These are phyloP conservation scores for Spisula subtruncata DNA, from an alignment of 2,888 invertebrate genomes.

Conservation along the genomic window DNA sequence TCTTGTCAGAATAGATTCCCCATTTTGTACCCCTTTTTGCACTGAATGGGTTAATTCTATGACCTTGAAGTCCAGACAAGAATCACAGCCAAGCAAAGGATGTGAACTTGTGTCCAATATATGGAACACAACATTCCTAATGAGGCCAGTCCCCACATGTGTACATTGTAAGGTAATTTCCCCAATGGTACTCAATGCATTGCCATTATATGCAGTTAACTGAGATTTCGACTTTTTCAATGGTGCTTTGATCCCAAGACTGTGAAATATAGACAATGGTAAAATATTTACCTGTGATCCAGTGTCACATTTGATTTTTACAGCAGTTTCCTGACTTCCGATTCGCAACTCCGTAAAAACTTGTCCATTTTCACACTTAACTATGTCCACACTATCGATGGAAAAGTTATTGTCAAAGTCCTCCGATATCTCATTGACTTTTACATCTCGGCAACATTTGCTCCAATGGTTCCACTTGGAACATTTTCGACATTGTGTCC, in stretches of 20 bases:
- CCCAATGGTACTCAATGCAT: neutral
- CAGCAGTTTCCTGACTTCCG: neutral
- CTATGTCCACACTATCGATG: neutral
- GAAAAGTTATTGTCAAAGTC: neutral
- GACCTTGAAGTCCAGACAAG: neutral
- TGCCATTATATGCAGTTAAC: constrained; percentile 25
- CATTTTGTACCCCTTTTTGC: neutral
- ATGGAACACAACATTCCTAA: constrained; percentile 22
- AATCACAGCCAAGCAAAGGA: neutral
- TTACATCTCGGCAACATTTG: neutral
- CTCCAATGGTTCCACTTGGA: neutral
- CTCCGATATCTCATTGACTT: neutral
- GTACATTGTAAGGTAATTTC: neutral
- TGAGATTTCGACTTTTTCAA: neutral
- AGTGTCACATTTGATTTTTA: neutral
- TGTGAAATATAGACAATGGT: neutral
- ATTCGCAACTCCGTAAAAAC: neutral
- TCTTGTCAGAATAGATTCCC: neutral
- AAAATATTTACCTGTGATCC: neutral
- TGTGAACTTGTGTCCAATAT: neutral
- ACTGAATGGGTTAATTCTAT: neutral
- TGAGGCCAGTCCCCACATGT: neutral
- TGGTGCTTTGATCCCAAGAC: neutral
- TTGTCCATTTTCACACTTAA: neutral
- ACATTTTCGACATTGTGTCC: neutral